Conservation (phyloP, 2,888 invertebrate species). For the Tupiocoris notatus region DNA sequence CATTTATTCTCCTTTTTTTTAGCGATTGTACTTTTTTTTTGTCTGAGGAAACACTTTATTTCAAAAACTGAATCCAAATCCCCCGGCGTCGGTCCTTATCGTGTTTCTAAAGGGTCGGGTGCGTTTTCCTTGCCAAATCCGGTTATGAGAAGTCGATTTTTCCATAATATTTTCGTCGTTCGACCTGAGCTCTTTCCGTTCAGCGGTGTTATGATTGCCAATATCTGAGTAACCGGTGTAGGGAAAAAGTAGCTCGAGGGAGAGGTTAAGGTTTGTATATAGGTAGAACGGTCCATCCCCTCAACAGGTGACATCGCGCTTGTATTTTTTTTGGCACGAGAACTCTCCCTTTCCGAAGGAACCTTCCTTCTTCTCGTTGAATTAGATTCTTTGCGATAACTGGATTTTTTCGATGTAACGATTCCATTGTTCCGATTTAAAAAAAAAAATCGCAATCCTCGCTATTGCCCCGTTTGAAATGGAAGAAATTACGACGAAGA, state of each 20-base stretch:
- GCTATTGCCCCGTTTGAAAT: no score
- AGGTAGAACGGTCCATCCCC: neutral
- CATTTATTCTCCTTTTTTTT: no score
- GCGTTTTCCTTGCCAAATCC: no score
- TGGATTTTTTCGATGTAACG: no score
- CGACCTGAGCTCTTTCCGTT: neutral
- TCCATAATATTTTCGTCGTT: neutral
- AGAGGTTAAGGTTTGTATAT: neutral
- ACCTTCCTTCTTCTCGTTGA: neutral
- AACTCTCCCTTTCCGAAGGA: neutral
- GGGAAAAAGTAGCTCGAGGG: neutral
- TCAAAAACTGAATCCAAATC: no score
- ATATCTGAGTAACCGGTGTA: neutral
- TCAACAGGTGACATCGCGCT: neutral
- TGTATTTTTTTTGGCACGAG: neutral
- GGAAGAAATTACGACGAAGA: no score
- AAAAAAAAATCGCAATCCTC: no score
- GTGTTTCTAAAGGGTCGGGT: neutral
- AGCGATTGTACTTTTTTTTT: no score
- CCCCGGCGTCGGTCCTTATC: no score
- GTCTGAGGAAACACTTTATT: no score
- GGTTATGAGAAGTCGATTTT: neutral
- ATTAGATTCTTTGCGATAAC: neutral
- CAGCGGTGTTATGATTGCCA: neutral
- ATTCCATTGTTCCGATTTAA: no score